Evolutionary conservation across 2,888 invertebrate genomes (phyloP), one percentile per base, ranked within the genome.

Genomic region (Xanthorhoe spadicearia): DNA sequence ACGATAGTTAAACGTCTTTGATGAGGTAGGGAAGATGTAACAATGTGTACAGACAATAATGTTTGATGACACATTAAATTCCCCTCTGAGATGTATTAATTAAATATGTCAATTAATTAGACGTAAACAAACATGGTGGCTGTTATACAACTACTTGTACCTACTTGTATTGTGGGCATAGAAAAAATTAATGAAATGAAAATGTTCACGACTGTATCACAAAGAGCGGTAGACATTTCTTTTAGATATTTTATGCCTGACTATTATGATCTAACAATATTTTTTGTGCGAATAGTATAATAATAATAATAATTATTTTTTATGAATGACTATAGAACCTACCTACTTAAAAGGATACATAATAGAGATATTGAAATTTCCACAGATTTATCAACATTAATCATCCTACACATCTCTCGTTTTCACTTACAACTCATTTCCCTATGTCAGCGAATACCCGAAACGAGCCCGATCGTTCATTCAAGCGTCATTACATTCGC

Each of bases 401-500:
- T 48, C 17, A 48, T 17, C 7, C 3, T 15, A 13, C 7, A 15
- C 48, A 48, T 48, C 17, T 48, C 48, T 48, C 48, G 17, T 68
- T 69, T 69, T 69, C 66, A 65, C 61, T 68, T 71, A 68, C 68
- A 71, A 74, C 64, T 72, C 70, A 72, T 72, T 74, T 72, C 67
- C 69, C 69, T 66, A 64, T 66, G 74, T 71, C 72, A 71, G 70
- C 71, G 59, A 64, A 71, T 59, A 60, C 64, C 52, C 63, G 65
- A 68, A 75, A 72, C 71, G 72, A 68, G 64, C 23, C 52, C 76
- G 69, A 83, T 87, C 81, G 76, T 83, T 87, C 84, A 85, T 87
- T 86, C 83, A 81, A 80, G 84, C 83, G 71, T 84, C 87, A 85
- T 89, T 88, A 86, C 83, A 80, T 84, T 84, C 81, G 76, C 76